Conservation (phyloP, 2,888 invertebrate genomes). For the Tuta absoluta region DNA sequence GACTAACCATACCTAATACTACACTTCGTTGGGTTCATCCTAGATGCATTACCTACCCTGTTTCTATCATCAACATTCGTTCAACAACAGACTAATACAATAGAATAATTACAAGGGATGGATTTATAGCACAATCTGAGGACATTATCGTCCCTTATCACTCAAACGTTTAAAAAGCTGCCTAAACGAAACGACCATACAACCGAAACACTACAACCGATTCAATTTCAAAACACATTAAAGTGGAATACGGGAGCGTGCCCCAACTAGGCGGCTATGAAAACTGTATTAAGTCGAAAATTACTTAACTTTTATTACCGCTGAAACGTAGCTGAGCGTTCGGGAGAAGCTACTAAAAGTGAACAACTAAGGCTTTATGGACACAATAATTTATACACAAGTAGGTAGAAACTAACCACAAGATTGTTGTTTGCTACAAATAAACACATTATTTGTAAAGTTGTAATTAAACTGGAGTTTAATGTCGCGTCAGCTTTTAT, state of each 20-base stretch:
- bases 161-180: conserved; percentile 25
- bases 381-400: conserved; percentile 21
- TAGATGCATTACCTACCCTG: conserved; percentile 70
- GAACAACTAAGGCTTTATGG: conserved; percentile 23
- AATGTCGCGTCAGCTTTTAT: conserved; percentile 31
- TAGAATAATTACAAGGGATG: conserved; percentile 52
- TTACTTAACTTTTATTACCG: conserved; percentile 20
- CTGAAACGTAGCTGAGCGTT: conserved; percentile 21
- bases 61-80: conserved; percentile 59
- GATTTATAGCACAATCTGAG: conserved; percentile 56
- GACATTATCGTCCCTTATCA: conserved; percentile 37
- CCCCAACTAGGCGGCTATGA: conserved; percentile 13
- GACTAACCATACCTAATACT: conserved; percentile 44
- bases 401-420: conserved; percentile 22
- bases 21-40: conserved; percentile 67
- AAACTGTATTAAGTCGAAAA: conserved; percentile 22
- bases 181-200: conserved; percentile 19
- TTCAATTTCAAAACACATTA: conserved; percentile 17
- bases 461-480: conserved; percentile 29
- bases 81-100: conserved; percentile 34
- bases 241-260: conserved; percentile 17
- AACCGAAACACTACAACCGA: conserved; percentile 9
- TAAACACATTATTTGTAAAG: conserved; percentile 32
- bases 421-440: conserved; percentile 26
- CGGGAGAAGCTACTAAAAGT: conserved; percentile 15